Evolutionary conservation across 2,888 invertebrate species (phyloP).

Genomic region (Polyploca ridens): DNA sequence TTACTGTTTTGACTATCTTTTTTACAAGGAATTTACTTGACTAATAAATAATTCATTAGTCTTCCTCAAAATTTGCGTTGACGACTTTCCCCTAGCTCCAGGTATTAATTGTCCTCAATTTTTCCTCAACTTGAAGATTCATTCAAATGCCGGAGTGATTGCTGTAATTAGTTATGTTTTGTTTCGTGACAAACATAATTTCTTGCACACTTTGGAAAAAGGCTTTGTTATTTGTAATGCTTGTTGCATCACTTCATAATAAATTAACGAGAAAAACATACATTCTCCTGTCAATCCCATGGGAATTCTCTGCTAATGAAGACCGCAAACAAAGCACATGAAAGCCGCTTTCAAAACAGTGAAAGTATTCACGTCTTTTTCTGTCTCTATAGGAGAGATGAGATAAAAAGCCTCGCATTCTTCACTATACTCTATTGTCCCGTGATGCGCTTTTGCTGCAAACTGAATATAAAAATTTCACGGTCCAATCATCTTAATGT

Average conservation of each 20-base stretch:
- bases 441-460: constrained; percentile 72
- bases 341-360: constrained; percentile 42
- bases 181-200: background rate
- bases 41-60: background rate
- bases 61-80: background rate
- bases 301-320: constrained; percentile 32
- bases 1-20: too few species aligned
- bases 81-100: background rate
- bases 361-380: constrained; percentile 34
- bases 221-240: background rate
- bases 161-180: background rate
- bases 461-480: constrained; percentile 79
- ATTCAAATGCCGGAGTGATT: background rate
- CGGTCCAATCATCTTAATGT: constrained; percentile 79
- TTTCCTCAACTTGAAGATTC: background rate
- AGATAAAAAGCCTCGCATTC: constrained; percentile 41
- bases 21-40: background rate
- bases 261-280: constrained; percentile 16
- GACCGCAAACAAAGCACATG: constrained; percentile 28
- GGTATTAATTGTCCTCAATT: background rate
- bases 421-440: constrained; percentile 58
- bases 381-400: constrained; percentile 33
- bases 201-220: too few species aligned
- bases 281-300: constrained; percentile 28
- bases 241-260: constrained; percentile 9